Evolutionary conservation across 2,797 vertebrate genomes (phyloP).

Genomic region (Geotrypetes seraphini): DNA sequence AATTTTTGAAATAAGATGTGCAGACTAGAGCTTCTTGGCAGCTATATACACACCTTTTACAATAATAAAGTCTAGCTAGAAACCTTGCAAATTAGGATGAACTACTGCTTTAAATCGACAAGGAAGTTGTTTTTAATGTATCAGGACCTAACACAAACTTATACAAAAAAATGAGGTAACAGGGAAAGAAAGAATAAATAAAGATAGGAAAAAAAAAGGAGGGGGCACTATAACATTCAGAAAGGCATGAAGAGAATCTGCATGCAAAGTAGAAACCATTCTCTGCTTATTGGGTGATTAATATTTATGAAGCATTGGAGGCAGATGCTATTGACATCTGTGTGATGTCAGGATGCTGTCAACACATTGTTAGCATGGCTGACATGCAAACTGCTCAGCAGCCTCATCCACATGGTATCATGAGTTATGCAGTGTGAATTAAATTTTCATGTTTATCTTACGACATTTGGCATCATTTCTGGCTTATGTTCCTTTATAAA

Average conservation of each 20-base stretch:
- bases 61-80: no score
- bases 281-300: constrained; percentile 19
- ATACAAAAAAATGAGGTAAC: no score
- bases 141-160: no score
- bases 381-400: constrained; percentile 56
- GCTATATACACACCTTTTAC: no score
- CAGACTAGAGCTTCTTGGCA: no score
- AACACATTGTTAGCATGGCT: constrained; percentile 60
- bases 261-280: background rate
- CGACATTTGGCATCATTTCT: constrained; percentile 21
- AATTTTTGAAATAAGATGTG: no score
- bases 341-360: constrained; percentile 64
- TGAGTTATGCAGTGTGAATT: constrained; percentile 36
- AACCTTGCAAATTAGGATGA: no score
- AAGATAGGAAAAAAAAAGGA: no score
- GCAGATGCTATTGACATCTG: constrained; percentile 69
- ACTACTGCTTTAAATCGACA: no score
- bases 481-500: background rate
- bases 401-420: constrained; percentile 20
- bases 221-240: no score
- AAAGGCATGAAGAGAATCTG: background rate
- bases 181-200: no score
- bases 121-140: no score
- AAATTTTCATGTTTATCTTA: constrained; percentile 26
- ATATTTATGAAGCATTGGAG: constrained; percentile 42